Evolutionary conservation across 2,113 vertebrate species (phyloP), one percentile per base, ranked within the genome.

Genomic region (Rynchops niger): DNA sequence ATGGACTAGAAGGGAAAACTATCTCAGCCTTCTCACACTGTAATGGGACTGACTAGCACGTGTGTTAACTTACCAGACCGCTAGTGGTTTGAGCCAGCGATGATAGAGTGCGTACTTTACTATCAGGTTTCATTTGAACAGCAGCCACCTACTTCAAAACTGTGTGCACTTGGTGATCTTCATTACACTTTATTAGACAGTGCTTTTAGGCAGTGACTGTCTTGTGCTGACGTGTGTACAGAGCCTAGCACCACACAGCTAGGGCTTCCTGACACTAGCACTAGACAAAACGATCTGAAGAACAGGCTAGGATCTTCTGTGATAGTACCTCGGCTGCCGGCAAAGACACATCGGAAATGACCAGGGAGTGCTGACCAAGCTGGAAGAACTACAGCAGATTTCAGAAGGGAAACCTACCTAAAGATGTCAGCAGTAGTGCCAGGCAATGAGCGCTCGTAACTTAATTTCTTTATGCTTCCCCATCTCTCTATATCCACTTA

Each of bases 241-340:
- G 63, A 61, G 22, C 47, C 50, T 1, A 40, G 82, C 50, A 32
- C 25, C 47, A 66, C 29, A 43, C 6, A 58, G 42, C 63, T 66
- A 47, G n/a, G 47, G 11, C 42, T 78, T 56, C 47, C 83, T 7
- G 14, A 42, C 34, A 32, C 67, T 9, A 65, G 15, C 56, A 43
- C 32, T 34, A 52, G 22, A 53, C 61, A 52, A 80, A 90, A 79
- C 3, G 11, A 78, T 13, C 32, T 42, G 32, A 86, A 74, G 71
- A 87, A 59, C 9, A 78, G 12, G 26, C 15, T 56, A 67, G 59
- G 56, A 61, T 34, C n/a, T 62, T n/a, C 45, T 66, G 19, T 53
- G 45, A 56, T 25, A 74, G 55, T 15, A 32, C 40, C 5, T 20
- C 0, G 0, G 21, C 43, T 77, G 49, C 45, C 42, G 78, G 70